Conservation (phyloP, 2,888 invertebrate species). For the Hydroisotoma schaefferi region DNA sequence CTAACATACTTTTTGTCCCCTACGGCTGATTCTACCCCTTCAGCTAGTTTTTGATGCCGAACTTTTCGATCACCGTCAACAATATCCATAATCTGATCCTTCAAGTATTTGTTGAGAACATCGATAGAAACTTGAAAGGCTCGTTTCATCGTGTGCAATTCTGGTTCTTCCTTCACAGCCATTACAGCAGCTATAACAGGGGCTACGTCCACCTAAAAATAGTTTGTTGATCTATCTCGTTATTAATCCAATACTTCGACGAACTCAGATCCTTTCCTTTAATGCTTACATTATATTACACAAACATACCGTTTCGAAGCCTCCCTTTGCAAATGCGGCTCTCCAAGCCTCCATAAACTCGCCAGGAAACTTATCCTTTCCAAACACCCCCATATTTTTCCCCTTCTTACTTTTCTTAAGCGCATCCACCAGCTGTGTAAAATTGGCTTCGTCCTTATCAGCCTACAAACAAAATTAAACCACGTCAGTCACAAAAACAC, state of each 20-base stretch:
- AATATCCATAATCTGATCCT: constrained; percentile 97
- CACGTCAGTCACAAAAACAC: not conserved
- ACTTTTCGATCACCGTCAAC: constrained; percentile 81
- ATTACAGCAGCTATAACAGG: constrained; percentile 78
- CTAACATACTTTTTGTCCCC: constrained; percentile 94
- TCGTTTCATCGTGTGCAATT: constrained; percentile 83
- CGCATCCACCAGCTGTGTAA: constrained; percentile 66
- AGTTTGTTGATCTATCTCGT: not conserved
- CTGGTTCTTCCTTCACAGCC: constrained; percentile 91
- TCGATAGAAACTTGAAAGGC: constrained; percentile 90
- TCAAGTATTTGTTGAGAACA: constrained; percentile 92
- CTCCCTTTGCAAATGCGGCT: constrained; percentile 67
- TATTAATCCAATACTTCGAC: constrained; percentile 16
- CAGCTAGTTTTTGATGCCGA: constrained; percentile 82
- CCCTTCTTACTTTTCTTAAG: constrained; percentile 86
- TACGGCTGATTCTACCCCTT: constrained; percentile 88
- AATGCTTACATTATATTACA: not conserved
- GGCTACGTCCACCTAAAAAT: constrained; percentile 69
- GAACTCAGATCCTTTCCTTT: not conserved
- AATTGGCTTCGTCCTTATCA: constrained; percentile 85
- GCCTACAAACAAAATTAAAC: constrained; percentile 56
- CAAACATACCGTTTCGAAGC: constrained; percentile 67
- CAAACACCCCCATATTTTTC: constrained; percentile 81
- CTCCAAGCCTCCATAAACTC: constrained; percentile 93
- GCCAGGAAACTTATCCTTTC: constrained; percentile 89